Percentiles rank a stretch among this genome's conserved stretches.
Conservation (phyloP, 1,140 invertebrate genomes). For the Platorchestia sp. region DNA sequence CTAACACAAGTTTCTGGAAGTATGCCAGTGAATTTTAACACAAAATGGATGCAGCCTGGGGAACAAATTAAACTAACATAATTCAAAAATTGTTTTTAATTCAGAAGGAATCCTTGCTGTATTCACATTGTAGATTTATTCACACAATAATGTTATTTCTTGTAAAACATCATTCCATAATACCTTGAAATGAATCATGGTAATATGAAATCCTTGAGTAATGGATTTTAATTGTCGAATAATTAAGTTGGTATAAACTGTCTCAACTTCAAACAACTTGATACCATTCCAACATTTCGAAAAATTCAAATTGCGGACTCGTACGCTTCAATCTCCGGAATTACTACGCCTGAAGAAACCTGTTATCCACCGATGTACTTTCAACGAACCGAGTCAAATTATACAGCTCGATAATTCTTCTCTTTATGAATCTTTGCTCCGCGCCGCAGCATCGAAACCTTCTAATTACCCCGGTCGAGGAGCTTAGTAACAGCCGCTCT, state of each 20-base stretch:
- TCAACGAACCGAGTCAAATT: background rate
- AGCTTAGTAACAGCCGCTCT: background rate
- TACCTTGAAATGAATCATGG: too few relatives aligned
- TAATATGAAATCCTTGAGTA: too few relatives aligned
- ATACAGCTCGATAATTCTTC: background rate
- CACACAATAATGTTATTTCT: too few relatives aligned
- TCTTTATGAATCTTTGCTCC: background rate
- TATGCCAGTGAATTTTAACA: too few relatives aligned
- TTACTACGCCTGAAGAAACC: background rate
- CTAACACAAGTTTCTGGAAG: too few relatives aligned
- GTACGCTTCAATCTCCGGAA: background rate
- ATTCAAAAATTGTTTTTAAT: too few relatives aligned
- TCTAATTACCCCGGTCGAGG: background rate
- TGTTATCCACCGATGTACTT: background rate
- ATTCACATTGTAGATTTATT: too few relatives aligned
- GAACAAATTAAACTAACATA: too few relatives aligned
- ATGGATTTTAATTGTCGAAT: too few relatives aligned
- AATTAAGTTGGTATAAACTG: background rate
- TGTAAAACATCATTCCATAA: too few relatives aligned
- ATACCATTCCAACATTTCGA: background rate
- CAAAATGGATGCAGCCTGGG: too few relatives aligned
- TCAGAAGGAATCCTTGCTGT: too few relatives aligned
- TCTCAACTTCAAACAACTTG: background rate
- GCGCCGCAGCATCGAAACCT: background rate
- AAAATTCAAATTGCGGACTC: background rate